These are phyloP conservation scores for Agrotis puta DNA, from an alignment of 2,888 invertebrate genomes.

Conservation along the genomic window DNA sequence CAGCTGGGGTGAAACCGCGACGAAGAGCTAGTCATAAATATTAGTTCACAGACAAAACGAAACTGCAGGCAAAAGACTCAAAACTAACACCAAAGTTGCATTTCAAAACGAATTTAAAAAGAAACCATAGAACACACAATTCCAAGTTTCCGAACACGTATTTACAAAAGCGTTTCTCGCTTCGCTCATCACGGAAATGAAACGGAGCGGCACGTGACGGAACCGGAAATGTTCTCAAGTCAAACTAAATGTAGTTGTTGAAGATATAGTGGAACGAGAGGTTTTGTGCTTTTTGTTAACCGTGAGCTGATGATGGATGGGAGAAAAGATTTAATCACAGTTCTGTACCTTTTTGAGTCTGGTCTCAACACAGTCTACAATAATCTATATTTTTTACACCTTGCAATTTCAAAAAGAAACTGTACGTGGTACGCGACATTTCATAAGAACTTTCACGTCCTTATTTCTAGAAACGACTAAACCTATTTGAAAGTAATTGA, in stretches of 20 bases:
- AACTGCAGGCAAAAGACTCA: background rate
- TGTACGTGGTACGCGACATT: too few species aligned
- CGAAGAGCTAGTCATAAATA: too few species aligned
- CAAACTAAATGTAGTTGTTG: slow-evolving; percentile 31
- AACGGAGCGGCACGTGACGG: slow-evolving; percentile 35
- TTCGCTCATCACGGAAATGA: slow-evolving; percentile 54
- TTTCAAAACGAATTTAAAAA: background rate
- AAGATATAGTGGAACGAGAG: background rate
- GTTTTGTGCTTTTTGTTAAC: slow-evolving; percentile 3
- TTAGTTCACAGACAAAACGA: background rate
- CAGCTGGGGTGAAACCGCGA: too few species aligned
- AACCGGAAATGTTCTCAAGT: slow-evolving; percentile 59
- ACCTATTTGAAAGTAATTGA: too few species aligned
- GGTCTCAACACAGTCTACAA: too few species aligned
- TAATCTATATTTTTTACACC: too few species aligned
- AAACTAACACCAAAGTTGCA: background rate
- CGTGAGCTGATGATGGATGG: background rate
- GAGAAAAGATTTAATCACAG: too few species aligned
- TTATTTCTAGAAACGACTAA: too few species aligned
- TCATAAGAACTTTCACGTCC: too few species aligned
- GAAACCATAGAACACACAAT: background rate
- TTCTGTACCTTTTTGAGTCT: too few species aligned
- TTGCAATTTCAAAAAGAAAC: too few species aligned
- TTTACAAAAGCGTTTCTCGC: slow-evolving; percentile 25
- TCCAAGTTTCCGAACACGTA: slow-evolving; percentile 17